These are phyloP conservation scores for Hippopotamus amphibius DNA, from an alignment of 2,113 vertebrate species.

Conservation along the genomic window DNA sequence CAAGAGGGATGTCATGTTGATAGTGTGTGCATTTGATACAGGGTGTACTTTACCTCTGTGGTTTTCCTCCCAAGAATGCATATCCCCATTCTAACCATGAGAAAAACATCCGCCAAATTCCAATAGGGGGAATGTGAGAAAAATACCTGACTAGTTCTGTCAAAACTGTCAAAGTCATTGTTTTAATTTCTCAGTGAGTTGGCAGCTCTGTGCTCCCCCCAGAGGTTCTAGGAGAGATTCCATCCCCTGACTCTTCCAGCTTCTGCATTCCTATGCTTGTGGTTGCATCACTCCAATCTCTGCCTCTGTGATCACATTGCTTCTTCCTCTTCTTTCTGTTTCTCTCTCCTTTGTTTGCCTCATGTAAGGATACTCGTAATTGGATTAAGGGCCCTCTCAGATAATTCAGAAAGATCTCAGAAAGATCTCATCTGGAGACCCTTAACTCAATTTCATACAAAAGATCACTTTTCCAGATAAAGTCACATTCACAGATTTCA, in stretches of 20 bases:
- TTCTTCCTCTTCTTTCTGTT: not conserved
- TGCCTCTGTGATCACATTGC: not conserved
- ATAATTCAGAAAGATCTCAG: not conserved
- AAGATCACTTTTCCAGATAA: not conserved
- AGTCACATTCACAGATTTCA: not conserved
- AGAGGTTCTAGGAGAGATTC: not conserved
- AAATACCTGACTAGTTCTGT: not conserved
- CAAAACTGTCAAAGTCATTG: not conserved
- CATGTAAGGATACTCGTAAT: not conserved
- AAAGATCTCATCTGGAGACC: not conserved
- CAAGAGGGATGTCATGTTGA: not conserved
- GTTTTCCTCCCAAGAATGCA: not conserved
- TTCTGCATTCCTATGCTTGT: not conserved
- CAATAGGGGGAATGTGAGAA: not conserved
- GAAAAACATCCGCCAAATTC: not conserved
- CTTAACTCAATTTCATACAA: not conserved
- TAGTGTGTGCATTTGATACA: not conserved
- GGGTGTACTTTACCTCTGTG: not conserved
- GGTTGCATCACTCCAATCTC: not conserved
- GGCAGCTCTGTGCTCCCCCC: not conserved
- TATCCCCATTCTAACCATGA: not conserved
- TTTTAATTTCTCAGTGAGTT: not conserved
- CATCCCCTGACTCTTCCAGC: not conserved
- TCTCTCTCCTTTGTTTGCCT: not conserved
- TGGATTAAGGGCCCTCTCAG: not conserved